Evolutionary conservation across 2,888 invertebrate genomes (phyloP), one percentile per base, ranked within the genome.

Genomic region (Catonia carolina): DNA sequence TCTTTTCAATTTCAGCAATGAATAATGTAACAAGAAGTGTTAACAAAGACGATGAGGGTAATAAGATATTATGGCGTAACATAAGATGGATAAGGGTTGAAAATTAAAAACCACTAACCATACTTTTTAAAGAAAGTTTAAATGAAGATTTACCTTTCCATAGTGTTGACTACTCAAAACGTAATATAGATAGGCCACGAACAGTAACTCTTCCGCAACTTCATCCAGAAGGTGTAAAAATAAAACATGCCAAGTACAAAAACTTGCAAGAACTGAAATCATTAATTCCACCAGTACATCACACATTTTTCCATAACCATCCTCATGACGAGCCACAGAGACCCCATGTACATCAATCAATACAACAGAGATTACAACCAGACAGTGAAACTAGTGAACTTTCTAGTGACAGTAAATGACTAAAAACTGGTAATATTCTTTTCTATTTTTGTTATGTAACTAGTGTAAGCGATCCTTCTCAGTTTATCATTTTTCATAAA

Each of bases 1-100:
- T 37, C 17, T 48, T 55, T 20, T 55, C 55, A 12, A 36, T 15
- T 31, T 33, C 22, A 27, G 20, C 42, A 18, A 49, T 48, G 55
- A 55, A 35, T 54, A 23, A 54, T 14, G 17, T 37, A 37, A 37
- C 37, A 37, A 37, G 17, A 17, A 37, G 37, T 37, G 37, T 17
- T 17, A 37, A 37, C 37, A 37, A 37, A 37, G 37, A 37, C 37
- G 17, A 37, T 37, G 37, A 37, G 5, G 37, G 37, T 15, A 37
- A 37, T 37, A 37, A 37, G 17, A 37, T 37, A 37, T 37, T 37
- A 37, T 37, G 37, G 37, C n/a, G 37, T 5, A 37, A 37, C 37
- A 37, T 37, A 37, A 37, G 37, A 37, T 37, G 37, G 37, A 37
- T 37, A 37, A 4, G 37, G 37, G 37, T 37, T 37, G 12, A 37